A percentile compares a stretch with the other conserved stretches of the same genome.
These are phyloP conservation scores for Cavia aperea DNA, from an alignment of 2,113 vertebrate species.

Conservation along the genomic window DNA sequence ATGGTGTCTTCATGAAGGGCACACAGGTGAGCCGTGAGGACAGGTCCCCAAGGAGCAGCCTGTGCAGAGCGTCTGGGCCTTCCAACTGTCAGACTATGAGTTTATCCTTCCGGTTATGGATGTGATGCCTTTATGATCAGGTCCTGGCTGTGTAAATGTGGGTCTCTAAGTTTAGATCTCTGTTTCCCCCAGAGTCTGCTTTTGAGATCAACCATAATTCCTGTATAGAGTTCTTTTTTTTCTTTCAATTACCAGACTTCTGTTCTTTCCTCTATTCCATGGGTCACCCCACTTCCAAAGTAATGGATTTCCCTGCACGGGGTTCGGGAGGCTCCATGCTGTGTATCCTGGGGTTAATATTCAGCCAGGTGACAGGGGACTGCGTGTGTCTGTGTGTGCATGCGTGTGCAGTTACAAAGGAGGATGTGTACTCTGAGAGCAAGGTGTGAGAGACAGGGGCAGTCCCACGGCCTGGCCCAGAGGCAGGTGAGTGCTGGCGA, in stretches of 20 bases:
- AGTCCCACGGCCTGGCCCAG: background rate
- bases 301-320: background rate
- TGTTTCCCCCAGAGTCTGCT: background rate
- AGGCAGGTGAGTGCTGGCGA: background rate
- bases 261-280: background rate
- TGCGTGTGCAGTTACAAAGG: background rate
- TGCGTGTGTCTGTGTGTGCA: background rate
- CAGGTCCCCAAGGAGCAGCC: background rate
- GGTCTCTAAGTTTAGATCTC: background rate
- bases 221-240: background rate
- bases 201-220: background rate
- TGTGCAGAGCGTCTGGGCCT: background rate
- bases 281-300: background rate
- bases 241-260: background rate
- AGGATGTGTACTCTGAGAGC: background rate
- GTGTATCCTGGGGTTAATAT: background rate
- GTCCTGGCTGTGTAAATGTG: background rate
- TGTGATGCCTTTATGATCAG: background rate
- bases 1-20: background rate
- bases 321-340: background rate
- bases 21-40: background rate
- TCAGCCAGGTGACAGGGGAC: background rate
- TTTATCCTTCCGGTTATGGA: background rate
- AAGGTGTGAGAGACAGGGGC: background rate
- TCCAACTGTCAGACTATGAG: fast-evolving